Evolutionary conservation across 1,140 invertebrate species (phyloP), one percentile per base, ranked within the genome.

Genomic region (Drosophila watanabei): DNA sequence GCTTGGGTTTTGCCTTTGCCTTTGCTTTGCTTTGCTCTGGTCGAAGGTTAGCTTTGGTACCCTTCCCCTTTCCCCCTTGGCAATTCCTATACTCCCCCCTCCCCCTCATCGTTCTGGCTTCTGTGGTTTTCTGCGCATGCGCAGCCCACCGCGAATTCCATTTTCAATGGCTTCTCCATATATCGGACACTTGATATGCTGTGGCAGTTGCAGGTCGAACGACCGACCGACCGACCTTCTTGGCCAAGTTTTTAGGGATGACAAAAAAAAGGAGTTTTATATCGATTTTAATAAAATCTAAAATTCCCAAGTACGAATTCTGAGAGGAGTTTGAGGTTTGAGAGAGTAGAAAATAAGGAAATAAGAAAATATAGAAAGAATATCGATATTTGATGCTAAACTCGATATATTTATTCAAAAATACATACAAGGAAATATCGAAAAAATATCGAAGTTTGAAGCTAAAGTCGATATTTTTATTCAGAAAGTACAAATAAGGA

Each of bases 81-180:
- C 56, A 10, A 54, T 54, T 54, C 33, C 13, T 7, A 51, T 28
- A 5, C 10, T 9, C 9, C 16, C 46, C 3, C 1, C 6, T 16
- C 14, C 1, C 8, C 45, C 10, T 13, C 8, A 6, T 4, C 30
- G 5, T 16, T 56, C n/a, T n/a, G 52, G 52, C 64, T 64, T 76
- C 58, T 89, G 82, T 33, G 82, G 82, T 85, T 82, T 79, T 51
- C 45, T 88, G 78, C 84, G 84, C 84, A 84, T 85, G 84, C 84
- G 85, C 82, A 89, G 64, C 84, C 79, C 64, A 80, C 82, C 57
- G 65, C 65, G 66, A 41, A 61, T 77, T 76, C 63, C 72, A 79
- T 66, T 66, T 82, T 80, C 54, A 78, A 88, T 73, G 83, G 84
- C 84, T 87, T 88, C 83, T 30, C 54, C 54, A 20, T 30, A 30